A percentile compares a stretch with the other conserved stretches of the same genome.
Evolutionary conservation across 2,888 invertebrate species (phyloP).

Genomic region (Biston stratarius): DNA sequence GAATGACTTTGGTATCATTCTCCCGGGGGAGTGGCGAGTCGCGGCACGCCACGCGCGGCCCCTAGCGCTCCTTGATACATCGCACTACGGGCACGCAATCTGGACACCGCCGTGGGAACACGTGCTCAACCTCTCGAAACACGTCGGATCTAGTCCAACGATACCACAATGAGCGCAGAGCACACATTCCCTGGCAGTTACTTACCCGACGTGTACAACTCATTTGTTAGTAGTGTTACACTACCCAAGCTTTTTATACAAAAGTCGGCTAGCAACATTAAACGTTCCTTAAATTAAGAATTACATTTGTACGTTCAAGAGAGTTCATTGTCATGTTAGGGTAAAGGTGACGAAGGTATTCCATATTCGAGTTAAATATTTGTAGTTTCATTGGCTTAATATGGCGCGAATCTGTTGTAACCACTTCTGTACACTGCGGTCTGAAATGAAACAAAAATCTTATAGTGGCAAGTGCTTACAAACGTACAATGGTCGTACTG

Average conservation of each 20-base stretch:
- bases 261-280: slow-evolving; percentile 80
- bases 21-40: slow-evolving; percentile 31
- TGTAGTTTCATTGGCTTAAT: slow-evolving; percentile 87
- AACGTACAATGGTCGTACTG: background rate
- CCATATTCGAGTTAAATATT: slow-evolving; percentile 80
- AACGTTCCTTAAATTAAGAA: slow-evolving; percentile 76
- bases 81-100: background rate
- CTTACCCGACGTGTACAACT: slow-evolving; percentile 38
- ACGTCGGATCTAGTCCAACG: slow-evolving; percentile 7
- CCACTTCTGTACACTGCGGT: slow-evolving; percentile 97
- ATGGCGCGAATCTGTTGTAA: slow-evolving; percentile 97
- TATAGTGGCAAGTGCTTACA: background rate
- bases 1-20: slow-evolving; percentile 82
- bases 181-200: slow-evolving; percentile 36
- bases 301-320: slow-evolving; percentile 85
- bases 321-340: slow-evolving; percentile 85
- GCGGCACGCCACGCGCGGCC: slow-evolving; percentile 17
- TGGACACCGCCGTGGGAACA: background rate
- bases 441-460: slow-evolving; percentile 81
- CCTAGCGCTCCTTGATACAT: background rate
- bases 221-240: slow-evolving; percentile 52
- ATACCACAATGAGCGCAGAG: background rate
- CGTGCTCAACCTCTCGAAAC: background rate
- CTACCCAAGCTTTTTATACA: slow-evolving; percentile 75
- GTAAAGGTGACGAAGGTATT: slow-evolving; percentile 76